Base-by-base conservation (phyloP, 2,888 invertebrate genomes). In the Ectobius pallidus region DNA sequence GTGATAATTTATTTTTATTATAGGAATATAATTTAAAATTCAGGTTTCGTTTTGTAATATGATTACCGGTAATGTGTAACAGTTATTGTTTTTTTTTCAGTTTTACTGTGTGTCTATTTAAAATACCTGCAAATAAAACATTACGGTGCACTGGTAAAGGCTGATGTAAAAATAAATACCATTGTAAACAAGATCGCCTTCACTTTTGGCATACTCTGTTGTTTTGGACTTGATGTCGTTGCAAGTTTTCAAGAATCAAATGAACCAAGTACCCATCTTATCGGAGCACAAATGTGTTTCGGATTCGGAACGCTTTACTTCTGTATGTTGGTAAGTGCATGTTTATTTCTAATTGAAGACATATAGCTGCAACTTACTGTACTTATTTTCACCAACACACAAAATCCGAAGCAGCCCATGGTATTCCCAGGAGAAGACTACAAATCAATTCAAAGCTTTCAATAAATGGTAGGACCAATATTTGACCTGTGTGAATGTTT, bases 231-330 rank as follows among this genome's bases (percentile, higher is more conserved):
- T 6, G 86, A 85, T 74, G 80, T 90, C 63, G 86, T 88, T 1
- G 89, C 87, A 1, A 88, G 88, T 80, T 89, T 89, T 80, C 89
- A 89, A 83, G 87, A 89, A 81, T 85, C 85, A 1, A 84, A 84
- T 73, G 83, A 86, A 0, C 78, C 86, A 22, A 79, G 80, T 1
- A 84, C 88, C 14, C 90, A 90, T 77, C 81, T 87, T 78, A 78
- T 85, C 27, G 90, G 89, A 16, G 89, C 89, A 2, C 80, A 86
- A 68, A 78, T 87, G 77, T 86, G 87, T 20, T 90, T 89, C 80
- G 86, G 84, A 4, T 81, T 86, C 42, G 87, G 88, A 1, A 82
- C 85, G 20, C 67, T 86, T 3, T 90, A 88, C 78, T 82, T 85
- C 75, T 85, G 85, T 79, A 78, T 87, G 32, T 89, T 90, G 82